Conservation (phyloP, 2,888 invertebrate species). For the Laspeyria flexula region DNA sequence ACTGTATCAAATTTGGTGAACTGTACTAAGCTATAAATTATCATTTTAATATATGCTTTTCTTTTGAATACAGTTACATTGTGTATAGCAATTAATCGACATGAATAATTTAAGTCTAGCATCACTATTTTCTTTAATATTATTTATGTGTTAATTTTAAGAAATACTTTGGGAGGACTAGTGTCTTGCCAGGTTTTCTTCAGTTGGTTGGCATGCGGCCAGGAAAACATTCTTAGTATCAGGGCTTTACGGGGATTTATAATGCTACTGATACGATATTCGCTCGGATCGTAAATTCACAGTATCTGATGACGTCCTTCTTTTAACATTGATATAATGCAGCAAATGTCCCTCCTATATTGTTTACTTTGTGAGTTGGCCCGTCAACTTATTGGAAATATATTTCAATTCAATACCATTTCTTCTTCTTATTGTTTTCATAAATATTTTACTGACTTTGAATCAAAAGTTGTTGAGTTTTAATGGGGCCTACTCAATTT, state of each 20-base stretch:
- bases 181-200: slow-evolving; percentile 2
- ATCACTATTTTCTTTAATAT: slow-evolving; percentile 4
- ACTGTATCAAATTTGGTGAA: slow-evolving; percentile 25
- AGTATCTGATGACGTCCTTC: not conserved
- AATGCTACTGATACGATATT: slow-evolving; percentile 12
- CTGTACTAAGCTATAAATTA: slow-evolving; percentile 20
- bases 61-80: slow-evolving; percentile 21
- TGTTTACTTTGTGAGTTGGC: not conserved
- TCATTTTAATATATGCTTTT: slow-evolving; percentile 19
- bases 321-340: not conserved
- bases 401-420: no score
- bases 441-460: not conserved
- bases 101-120: slow-evolving; percentile 8
- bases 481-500: not conserved
- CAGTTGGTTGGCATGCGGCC: slow-evolving; percentile 13
- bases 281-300: slow-evolving; percentile 1
- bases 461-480: not conserved
- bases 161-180: not conserved
- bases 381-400: no score
- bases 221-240: slow-evolving; percentile 13
- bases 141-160: not conserved
- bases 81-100: slow-evolving; percentile 15
- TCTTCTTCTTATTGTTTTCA: not conserved
- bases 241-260: slow-evolving; percentile 18
- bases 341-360: not conserved